A percentile compares a stretch with the other conserved stretches of the same genome.
Conservation (phyloP, 2,797 vertebrate species). For the Enteromius afrohamiltoni region DNA sequence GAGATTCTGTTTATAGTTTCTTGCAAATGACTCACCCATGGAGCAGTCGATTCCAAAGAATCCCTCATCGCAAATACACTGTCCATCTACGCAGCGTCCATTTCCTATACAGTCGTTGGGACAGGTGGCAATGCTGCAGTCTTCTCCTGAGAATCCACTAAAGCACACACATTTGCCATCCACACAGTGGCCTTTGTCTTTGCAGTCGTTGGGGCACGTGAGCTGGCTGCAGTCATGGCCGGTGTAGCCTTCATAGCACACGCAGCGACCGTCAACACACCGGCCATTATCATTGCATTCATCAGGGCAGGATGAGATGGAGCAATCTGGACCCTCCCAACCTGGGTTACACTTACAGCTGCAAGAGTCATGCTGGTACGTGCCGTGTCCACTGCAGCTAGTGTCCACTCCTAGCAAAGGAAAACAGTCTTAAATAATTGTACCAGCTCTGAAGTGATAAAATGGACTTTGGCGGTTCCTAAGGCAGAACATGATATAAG, state of each 20-base stretch:
- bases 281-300: constrained; percentile 83
- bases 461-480: background rate
- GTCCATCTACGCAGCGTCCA: constrained; percentile 83
- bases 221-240: constrained; percentile 81
- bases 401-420: constrained; percentile 72
- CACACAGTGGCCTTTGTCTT: constrained; percentile 82
- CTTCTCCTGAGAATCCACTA: constrained; percentile 76
- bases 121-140: constrained; percentile 82
- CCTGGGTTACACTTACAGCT: constrained; percentile 83
- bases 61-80: constrained; percentile 83
- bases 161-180: constrained; percentile 83
- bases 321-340: constrained; percentile 86
- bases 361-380: constrained; percentile 76
- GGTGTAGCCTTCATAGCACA: constrained; percentile 79
- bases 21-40: constrained; percentile 64
- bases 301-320: constrained; percentile 79
- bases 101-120: constrained; percentile 80
- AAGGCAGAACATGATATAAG: background rate
- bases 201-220: constrained; percentile 82
- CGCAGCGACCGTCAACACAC: constrained; percentile 81
- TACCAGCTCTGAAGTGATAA: background rate
- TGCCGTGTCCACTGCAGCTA: constrained; percentile 81
- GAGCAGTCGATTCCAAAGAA: constrained; percentile 84
- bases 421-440: background rate
- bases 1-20: background rate